Conservation (phyloP, 2,797 vertebrate species). For the Notolabrus celidotus region DNA sequence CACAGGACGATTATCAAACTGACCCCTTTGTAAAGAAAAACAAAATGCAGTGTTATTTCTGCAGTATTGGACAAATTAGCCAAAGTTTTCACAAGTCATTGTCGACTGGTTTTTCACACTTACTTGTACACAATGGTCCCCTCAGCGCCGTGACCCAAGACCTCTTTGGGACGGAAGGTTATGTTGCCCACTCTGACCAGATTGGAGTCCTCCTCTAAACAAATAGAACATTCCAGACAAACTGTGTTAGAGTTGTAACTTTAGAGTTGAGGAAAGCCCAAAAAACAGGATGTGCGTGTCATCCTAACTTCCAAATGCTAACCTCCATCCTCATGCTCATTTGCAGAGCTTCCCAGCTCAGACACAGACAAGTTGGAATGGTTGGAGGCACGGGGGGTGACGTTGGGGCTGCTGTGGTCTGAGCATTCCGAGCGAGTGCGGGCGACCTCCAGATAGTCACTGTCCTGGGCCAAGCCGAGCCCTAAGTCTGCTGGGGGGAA, state of each 20-base stretch:
- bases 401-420: conserved; percentile 90
- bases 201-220: conserved; percentile 88
- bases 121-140: conserved; percentile 98
- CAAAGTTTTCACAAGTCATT: background rate
- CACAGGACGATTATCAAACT: conserved; percentile 94
- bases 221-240: background rate
- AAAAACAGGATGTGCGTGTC: background rate
- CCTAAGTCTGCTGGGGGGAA: conserved; percentile 83
- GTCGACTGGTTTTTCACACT: conserved; percentile 37
- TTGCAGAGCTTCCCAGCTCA: conserved; percentile 84
- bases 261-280: too few relatives aligned
- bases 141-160: conserved; percentile 96
- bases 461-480: conserved; percentile 72
- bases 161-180: conserved; percentile 91
- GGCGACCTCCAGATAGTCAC: conserved; percentile 87
- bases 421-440: conserved; percentile 89
- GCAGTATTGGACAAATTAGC: background rate
- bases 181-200: conserved; percentile 94
- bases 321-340: conserved; percentile 93
- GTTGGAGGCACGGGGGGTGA: conserved; percentile 93
- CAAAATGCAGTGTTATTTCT: background rate
- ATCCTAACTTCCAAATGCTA: conserved; percentile 6
- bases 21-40: conserved; percentile 86
- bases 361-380: conserved; percentile 91
- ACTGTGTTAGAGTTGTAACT: background rate